phyloP scores from a whole-genome alignment of 2,888 invertebrate genomes.

The Halocaridina rubra region DNA sequence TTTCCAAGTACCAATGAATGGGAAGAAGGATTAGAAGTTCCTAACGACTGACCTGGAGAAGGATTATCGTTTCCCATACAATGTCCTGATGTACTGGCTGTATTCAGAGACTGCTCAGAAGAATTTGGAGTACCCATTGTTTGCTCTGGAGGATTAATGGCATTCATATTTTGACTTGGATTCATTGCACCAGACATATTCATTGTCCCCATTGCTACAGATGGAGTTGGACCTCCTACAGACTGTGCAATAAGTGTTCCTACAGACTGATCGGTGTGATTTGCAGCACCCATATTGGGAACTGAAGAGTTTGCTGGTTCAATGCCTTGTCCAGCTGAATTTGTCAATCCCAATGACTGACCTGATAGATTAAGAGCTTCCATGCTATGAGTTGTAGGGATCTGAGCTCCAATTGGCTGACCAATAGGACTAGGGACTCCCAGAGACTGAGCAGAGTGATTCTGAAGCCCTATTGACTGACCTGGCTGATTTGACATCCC shows the following conservation, averaged over 20 bases:
- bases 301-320: neutral
- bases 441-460: conserved; percentile 11
- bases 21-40: neutral
- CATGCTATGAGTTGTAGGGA: neutral
- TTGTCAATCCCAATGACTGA: neutral
- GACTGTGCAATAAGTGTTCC: neutral
- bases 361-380: neutral
- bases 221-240: neutral
- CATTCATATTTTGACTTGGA: neutral
- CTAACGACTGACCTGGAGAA: neutral
- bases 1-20: neutral
- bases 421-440: neutral
- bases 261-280: neutral
- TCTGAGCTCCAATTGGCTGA: neutral
- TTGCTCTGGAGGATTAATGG: neutral
- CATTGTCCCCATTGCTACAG: neutral
- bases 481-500: neutral
- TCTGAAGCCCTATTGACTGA: neutral
- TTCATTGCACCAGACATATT: neutral
- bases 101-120: neutral
- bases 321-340: neutral
- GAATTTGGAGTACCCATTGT: neutral
- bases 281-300: neutral
- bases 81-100: neutral
- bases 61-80: neutral